Evolutionary conservation across 2,888 invertebrate genomes (phyloP).

Genomic region (Loripinus fragilis): DNA sequence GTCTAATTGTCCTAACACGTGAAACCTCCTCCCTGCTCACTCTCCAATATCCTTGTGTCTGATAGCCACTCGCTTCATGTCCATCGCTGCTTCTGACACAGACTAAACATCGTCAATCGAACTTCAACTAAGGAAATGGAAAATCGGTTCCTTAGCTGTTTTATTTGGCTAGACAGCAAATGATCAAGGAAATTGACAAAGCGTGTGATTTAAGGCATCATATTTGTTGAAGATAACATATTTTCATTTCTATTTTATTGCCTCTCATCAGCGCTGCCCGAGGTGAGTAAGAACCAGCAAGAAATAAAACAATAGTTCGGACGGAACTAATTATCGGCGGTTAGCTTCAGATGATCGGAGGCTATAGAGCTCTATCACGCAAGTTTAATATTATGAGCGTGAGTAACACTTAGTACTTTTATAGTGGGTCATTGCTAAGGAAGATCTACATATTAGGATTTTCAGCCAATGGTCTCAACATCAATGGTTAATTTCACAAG

Average conservation of each 20-base stretch:
- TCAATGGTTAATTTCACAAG: too few relatives aligned
- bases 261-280: constrained; percentile 10
- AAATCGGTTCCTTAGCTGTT: constrained; percentile 21
- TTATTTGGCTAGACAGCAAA: constrained; percentile 25
- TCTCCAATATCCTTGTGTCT: too few relatives aligned
- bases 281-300: constrained; percentile 10
- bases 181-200: constrained; percentile 27
- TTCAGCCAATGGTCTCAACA: too few relatives aligned
- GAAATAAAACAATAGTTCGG: constrained; percentile 15
- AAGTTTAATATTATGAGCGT: too few relatives aligned
- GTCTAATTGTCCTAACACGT: too few relatives aligned
- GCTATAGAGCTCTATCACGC: too few relatives aligned
- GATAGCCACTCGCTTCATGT: too few relatives aligned
- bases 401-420: too few relatives aligned
- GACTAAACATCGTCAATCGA: neutral
- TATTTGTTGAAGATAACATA: constrained; percentile 26
- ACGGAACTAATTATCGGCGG: constrained; percentile 13
- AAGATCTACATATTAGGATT: too few relatives aligned
- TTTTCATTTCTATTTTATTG: constrained; percentile 25
- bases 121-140: constrained; percentile 21
- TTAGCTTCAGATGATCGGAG: neutral
- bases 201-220: constrained; percentile 26
- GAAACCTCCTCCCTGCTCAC: too few relatives aligned
- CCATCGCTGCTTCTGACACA: too few relatives aligned
- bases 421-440: too few relatives aligned